Base-by-base conservation (phyloP, 2,888 invertebrate species). In the Synergus umbraculus region DNA sequence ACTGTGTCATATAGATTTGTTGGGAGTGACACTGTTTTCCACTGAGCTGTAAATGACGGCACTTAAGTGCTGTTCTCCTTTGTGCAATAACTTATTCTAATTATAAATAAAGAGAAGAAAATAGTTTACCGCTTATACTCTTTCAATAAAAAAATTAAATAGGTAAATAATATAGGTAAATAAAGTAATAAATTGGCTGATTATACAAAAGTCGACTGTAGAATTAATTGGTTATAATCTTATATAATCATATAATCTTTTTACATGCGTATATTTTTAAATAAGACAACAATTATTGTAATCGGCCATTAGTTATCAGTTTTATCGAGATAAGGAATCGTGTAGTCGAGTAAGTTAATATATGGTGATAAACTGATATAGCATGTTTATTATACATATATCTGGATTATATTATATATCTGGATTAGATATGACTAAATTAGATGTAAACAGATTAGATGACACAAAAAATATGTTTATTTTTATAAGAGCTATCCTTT, bases 1-100 rank as follows among this genome's bases (percentile, higher is more conserved):
- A 54, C 54, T 73, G 5, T 4, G 18, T 4, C 66, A 66, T 10
- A 18, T 1, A n/a, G 49, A 73, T 73, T 73, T 73, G 69, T 49
- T 73, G 18, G 37, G 69, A 73, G 29, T 73, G 69, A 54, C 49
- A 73, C 49, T 73, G 49, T 73, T 73, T 73, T 73, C 46, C n/a
- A 29, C 15, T 29, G 29, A 73, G 49, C 49, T 15, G 69, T 49
- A 73, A 73, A 73, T 49, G 49, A 54, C 69, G 49, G 49, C 29
- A 73, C 49, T 69, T 22, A 49, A 49, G 69, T 69, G 46, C 46
- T 69, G 69, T n/a, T 49, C 29, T 46, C 13, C 67, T 67, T 65
- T 66, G 49, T 49, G 29, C 10, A 5, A 29, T 49, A 73, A 73
- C 49, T 73, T 73, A 49, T 49, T 73, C 49, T n/a, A 29, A 54